Evolutionary conservation across 2,113 vertebrate genomes (phyloP).

Genomic region (Sander vitreus): DNA sequence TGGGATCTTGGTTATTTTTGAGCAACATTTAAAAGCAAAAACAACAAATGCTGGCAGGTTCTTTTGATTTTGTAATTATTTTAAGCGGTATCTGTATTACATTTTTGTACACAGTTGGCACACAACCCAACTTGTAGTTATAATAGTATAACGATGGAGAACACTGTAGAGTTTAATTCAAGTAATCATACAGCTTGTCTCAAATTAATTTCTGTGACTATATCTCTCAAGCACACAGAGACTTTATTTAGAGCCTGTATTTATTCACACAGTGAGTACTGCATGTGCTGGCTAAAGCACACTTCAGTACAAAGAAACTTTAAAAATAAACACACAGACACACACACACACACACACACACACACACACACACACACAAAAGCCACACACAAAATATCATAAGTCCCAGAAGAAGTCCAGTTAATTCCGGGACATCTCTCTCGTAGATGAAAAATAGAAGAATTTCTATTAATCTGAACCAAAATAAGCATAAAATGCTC

Average conservation of each 20-base stretch:
- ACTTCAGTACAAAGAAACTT: constrained; percentile 10
- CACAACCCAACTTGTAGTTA: neutral
- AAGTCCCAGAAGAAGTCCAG: constrained; percentile 17
- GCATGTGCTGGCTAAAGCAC: neutral
- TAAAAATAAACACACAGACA: neutral
- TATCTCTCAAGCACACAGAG: constrained; percentile 10
- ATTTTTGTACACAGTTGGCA: constrained; percentile 5
- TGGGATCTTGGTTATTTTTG: neutral
- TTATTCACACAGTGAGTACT: constrained; percentile 38
- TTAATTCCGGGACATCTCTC: constrained; percentile 51
- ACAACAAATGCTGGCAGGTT: neutral
- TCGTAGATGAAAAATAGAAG: constrained; percentile 53
- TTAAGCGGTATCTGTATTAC: constrained; percentile 1
- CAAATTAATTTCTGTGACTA: constrained; percentile 11
- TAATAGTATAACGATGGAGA: neutral
- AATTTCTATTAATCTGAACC: constrained; percentile 75
- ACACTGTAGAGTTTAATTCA: too few relatives aligned
- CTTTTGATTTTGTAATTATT: neutral
- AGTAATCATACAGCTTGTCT: neutral
- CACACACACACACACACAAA: neutral
- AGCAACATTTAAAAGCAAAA: neutral
- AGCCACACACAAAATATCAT: constrained; percentile 10
- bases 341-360: neutral
- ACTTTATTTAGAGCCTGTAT: constrained; percentile 8
- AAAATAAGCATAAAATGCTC: constrained; percentile 76